phyloP scores from a whole-genome alignment of 2,797 vertebrate genomes.

The Antrozous pallidus region DNA sequence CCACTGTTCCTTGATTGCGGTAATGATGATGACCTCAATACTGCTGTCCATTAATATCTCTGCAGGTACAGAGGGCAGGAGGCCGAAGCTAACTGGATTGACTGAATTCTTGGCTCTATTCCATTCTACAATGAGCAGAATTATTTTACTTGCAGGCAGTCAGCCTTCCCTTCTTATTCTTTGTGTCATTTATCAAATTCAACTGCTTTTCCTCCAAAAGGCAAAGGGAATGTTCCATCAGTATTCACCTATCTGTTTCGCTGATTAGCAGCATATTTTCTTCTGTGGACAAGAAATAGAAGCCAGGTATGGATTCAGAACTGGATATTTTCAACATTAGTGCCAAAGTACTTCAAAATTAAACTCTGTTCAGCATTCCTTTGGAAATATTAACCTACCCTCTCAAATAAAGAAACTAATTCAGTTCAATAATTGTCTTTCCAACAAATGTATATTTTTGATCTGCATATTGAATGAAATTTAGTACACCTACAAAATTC shows the following conservation, averaged over 20 bases:
- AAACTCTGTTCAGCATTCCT: conserved; percentile 16
- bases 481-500: conserved; percentile 36
- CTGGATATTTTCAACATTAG: neutral
- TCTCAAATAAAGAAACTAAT: neutral
- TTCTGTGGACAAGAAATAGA: neutral
- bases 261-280: neutral
- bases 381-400: conserved; percentile 14
- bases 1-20: neutral
- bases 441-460: neutral
- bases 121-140: neutral
- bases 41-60: neutral
- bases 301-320: neutral
- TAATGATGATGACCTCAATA: neutral
- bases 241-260: neutral
- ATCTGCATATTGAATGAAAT: conserved; percentile 3
- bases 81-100: neutral
- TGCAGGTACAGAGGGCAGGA: neutral
- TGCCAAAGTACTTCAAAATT: neutral
- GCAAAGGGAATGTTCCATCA: neutral
- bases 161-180: neutral
- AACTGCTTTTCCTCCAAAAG: neutral
- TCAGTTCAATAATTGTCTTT: neutral
- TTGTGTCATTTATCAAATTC: neutral
- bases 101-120: neutral
- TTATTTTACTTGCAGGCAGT: neutral